Evolutionary conservation across 1,140 invertebrate species (phyloP).

Genomic region (Pygmarrhopalites habei): DNA sequence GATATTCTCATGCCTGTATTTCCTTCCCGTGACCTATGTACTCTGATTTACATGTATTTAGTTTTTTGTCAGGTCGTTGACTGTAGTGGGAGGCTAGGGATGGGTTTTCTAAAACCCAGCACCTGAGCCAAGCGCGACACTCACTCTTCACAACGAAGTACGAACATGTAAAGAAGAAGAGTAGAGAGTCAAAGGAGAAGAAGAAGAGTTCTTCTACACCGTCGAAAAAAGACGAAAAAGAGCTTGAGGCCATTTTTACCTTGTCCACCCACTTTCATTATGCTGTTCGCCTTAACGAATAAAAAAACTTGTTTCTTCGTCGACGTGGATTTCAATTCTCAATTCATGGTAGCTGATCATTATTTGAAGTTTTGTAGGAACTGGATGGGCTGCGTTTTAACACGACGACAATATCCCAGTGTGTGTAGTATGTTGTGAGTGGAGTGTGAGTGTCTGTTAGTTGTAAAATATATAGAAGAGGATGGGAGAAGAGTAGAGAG

Average conservation of each 20-base stretch:
- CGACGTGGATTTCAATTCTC: background rate
- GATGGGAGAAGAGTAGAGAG: too few relatives aligned
- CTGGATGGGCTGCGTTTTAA: too few relatives aligned
- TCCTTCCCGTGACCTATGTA: slow-evolving; percentile 20
- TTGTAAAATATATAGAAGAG: too few relatives aligned
- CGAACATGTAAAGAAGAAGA: background rate
- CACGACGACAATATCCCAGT: too few relatives aligned
- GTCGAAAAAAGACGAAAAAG: background rate
- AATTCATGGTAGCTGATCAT: slow-evolving; percentile 4
- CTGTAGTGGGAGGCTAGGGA: slow-evolving; percentile 21
- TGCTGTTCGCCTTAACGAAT: background rate
- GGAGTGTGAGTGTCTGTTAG: too few relatives aligned
- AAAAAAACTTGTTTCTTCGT: background rate
- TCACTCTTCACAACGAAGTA: background rate
- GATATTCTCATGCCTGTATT: too few relatives aligned
- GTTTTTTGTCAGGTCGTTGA: slow-evolving; percentile 15
- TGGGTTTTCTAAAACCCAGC: slow-evolving; percentile 15
- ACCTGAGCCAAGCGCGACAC: slow-evolving; percentile 17
- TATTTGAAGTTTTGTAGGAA: slow-evolving; percentile 3
- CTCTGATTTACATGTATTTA: slow-evolving; percentile 14
- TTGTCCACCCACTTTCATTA: slow-evolving; percentile 26
- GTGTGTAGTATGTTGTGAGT: too few relatives aligned
- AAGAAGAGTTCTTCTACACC: background rate
- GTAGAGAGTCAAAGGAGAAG: background rate
- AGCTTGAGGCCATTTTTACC: slow-evolving; percentile 19